Evolutionary conservation across 2,797 vertebrate genomes (phyloP).

Genomic region (Nasua narica): DNA sequence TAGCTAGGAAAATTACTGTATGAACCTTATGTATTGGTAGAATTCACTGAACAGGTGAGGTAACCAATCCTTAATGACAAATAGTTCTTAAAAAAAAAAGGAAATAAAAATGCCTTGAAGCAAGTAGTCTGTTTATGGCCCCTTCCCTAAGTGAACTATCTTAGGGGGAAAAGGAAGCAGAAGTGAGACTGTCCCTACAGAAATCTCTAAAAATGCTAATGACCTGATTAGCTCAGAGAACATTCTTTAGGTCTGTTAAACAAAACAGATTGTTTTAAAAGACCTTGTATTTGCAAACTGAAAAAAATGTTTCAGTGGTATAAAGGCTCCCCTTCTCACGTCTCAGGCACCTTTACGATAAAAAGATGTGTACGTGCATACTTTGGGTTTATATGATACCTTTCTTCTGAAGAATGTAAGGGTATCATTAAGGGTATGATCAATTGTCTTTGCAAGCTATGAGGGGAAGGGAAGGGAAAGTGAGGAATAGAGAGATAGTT

Average conservation of each 20-base stretch:
- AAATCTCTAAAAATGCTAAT: background rate
- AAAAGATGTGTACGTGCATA: background rate
- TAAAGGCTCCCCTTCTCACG: background rate
- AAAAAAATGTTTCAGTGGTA: background rate
- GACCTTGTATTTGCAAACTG: background rate
- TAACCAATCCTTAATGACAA: background rate
- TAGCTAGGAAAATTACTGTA: background rate
- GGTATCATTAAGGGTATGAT: background rate
- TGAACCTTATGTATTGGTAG: background rate
- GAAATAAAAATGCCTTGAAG: background rate
- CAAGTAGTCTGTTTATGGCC: background rate
- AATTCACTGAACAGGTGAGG: slow-evolving; percentile 3
- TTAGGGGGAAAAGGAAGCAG: background rate
- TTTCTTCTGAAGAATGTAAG: background rate
- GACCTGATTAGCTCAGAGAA: background rate
- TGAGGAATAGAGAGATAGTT: background rate
- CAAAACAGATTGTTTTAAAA: background rate
- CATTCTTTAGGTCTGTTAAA: background rate
- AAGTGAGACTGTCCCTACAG: background rate
- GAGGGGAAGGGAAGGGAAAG: background rate
- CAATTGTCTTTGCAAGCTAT: background rate
- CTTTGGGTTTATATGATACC: background rate
- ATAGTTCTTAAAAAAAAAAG: background rate
- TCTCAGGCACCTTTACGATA: background rate
- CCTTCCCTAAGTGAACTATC: background rate